A percentile compares a stretch with the other conserved stretches of the same genome.
phyloP scores from a whole-genome alignment of 2,797 vertebrate species.

The Paramormyrops hopkinsi region DNA sequence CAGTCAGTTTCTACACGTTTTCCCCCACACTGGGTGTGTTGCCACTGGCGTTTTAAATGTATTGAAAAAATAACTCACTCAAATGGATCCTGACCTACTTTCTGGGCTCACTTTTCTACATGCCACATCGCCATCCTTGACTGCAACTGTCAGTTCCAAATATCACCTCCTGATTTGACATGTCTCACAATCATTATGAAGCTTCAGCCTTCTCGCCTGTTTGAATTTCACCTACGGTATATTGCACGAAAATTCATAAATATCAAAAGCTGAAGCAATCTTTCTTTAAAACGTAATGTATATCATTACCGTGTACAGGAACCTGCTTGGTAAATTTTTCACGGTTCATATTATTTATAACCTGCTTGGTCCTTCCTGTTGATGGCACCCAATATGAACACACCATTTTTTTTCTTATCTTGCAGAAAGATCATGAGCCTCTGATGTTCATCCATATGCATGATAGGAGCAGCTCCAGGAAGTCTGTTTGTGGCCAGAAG shows the following conservation, averaged over 20 bases:
- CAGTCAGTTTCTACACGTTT: not conserved
- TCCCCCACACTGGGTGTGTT: not conserved
- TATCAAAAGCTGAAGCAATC: constrained; percentile 18
- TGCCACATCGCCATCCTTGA: not conserved
- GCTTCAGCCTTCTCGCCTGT: not conserved
- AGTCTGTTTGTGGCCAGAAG: not conserved
- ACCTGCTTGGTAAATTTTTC: constrained; percentile 6
- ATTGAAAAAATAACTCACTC: constrained; percentile 6
- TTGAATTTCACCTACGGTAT: not conserved
- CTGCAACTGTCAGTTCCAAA: not conserved
- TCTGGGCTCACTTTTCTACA: not conserved
- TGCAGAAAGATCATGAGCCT: constrained; percentile 16
- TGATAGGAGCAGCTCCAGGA: not conserved
- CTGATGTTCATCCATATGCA: constrained; percentile 18
- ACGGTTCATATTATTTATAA: constrained; percentile 15
- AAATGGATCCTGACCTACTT: constrained; percentile 5
- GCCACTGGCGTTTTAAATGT: constrained; percentile 1
- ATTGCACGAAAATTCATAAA: constrained; percentile 20
- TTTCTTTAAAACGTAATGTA: not conserved
- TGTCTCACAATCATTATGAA: constrained; percentile 2
- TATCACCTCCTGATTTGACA: not conserved
- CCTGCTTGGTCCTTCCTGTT: constrained; percentile 13
- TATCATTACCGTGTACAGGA: not conserved
- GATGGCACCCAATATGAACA: constrained; percentile 24
- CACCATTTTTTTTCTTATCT: constrained; percentile 28